phyloP scores from a whole-genome alignment of 2,113 vertebrate genomes.

The Barnardius zonarius region DNA sequence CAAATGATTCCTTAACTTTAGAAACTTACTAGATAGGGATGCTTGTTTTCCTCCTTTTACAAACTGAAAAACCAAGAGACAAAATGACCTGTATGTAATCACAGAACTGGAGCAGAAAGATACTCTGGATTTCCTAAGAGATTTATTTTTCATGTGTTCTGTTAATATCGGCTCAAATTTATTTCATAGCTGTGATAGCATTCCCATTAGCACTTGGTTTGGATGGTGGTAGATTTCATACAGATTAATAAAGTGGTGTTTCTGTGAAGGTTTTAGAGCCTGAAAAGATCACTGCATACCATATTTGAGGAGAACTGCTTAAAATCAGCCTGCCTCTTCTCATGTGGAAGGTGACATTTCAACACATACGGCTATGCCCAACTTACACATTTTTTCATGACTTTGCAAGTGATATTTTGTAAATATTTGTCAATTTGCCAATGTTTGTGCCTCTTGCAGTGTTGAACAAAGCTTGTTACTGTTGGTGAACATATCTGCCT shows the following conservation, averaged over 20 bases:
- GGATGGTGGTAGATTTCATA: neutral
- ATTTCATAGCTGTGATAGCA: neutral
- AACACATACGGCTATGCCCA: neutral
- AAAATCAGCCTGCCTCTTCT: neutral
- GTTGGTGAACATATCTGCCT: neutral
- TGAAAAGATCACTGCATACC: neutral
- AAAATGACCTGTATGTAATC: neutral
- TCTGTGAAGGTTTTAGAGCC: neutral
- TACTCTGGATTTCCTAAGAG: neutral
- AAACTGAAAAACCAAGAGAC: neutral
- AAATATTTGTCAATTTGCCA: constrained; percentile 22
- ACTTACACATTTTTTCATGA: neutral
- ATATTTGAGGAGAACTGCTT: neutral
- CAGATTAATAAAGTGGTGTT: neutral
- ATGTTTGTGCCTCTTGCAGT: neutral
- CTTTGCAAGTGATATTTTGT: constrained; percentile 14
- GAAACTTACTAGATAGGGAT: neutral
- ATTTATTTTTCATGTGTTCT: neutral
- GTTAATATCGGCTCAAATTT: neutral
- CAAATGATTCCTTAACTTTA: neutral
- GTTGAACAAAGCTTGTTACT: constrained; percentile 27
- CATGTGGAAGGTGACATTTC: neutral
- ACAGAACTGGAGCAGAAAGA: neutral
- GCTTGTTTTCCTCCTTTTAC: neutral
- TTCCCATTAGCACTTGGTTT: neutral